Evolutionary conservation across 2,888 invertebrate species (phyloP).

Genomic region (Ophion costatus): DNA sequence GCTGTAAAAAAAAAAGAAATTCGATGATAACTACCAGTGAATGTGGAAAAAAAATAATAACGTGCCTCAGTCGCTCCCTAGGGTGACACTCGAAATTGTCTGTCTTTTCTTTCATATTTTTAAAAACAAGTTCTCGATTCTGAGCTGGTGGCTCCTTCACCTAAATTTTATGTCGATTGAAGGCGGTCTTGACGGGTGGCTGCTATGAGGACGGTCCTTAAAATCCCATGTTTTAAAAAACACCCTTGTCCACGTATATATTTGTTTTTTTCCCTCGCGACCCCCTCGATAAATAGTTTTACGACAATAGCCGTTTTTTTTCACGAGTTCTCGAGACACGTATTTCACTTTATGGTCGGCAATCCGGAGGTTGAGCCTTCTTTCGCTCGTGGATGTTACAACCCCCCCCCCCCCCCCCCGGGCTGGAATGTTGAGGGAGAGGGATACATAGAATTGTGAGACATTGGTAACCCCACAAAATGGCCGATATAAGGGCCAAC

Average conservation of each 20-base stretch:
- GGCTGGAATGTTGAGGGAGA: constrained; percentile 12
- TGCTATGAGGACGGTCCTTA: too few species aligned
- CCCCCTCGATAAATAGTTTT: constrained; percentile 48
- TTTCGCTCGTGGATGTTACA: constrained; percentile 26
- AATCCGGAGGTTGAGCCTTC: constrained; percentile 29
- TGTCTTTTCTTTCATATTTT: background rate
- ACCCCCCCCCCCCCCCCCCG: too few species aligned
- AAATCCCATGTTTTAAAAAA: too few species aligned
- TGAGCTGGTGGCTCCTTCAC: too few species aligned
- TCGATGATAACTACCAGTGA: background rate
- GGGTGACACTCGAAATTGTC: background rate
- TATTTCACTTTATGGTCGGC: constrained; percentile 61
- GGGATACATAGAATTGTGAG: constrained; percentile 33
- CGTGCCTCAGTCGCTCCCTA: background rate
- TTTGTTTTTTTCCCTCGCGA: background rate
- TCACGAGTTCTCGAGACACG: constrained; percentile 46
- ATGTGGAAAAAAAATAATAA: background rate
- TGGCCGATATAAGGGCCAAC: constrained; percentile 8
- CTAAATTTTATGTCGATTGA: too few species aligned
- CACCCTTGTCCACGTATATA: background rate
- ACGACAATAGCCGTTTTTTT: constrained; percentile 48
- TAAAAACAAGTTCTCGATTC: background rate
- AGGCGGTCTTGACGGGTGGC: too few species aligned
- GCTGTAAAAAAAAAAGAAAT: background rate
- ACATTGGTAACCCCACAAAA: constrained; percentile 29